phyloP scores from a whole-genome alignment of 1,140 invertebrate genomes.

The Nomia melanderi region DNA sequence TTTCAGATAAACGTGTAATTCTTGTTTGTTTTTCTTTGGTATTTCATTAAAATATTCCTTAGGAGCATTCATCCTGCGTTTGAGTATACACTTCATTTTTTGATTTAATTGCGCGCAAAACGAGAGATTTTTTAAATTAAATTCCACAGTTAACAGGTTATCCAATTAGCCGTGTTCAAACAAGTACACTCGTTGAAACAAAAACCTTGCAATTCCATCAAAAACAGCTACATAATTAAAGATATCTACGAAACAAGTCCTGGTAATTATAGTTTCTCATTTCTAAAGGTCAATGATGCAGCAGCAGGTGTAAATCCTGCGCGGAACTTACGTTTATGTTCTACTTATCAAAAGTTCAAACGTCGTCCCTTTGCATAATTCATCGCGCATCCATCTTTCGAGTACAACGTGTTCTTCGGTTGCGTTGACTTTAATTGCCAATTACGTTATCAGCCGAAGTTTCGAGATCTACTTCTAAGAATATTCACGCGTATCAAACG shows the following conservation, averaged over 20 bases:
- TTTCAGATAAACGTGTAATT: too few relatives aligned
- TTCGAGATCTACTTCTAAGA: not conserved
- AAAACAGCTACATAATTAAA: too few relatives aligned
- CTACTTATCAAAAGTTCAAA: constrained; percentile 74
- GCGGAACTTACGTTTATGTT: constrained; percentile 53
- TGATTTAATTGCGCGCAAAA: too few relatives aligned
- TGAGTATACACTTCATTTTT: too few relatives aligned
- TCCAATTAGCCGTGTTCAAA: too few relatives aligned
- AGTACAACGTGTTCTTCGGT: not conserved
- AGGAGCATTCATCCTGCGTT: too few relatives aligned
- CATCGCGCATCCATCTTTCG: constrained; percentile 65
- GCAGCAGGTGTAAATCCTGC: constrained; percentile 47
- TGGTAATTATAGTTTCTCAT: constrained; percentile 45
- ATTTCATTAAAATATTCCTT: too few relatives aligned
- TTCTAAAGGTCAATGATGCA: constrained; percentile 59
- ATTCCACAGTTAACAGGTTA: too few relatives aligned
- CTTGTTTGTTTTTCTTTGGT: too few relatives aligned
- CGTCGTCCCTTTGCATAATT: constrained; percentile 65
- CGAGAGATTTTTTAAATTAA: too few relatives aligned
- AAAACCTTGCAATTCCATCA: too few relatives aligned
- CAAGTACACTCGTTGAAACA: too few relatives aligned
- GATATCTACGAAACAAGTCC: not conserved
- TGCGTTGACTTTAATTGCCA: constrained; percentile 36
- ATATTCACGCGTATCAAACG: not conserved
- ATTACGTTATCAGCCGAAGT: constrained; percentile 3